Conservation (phyloP, 2,113 vertebrate genomes). For the Illadopsis cleaveri region DNA sequence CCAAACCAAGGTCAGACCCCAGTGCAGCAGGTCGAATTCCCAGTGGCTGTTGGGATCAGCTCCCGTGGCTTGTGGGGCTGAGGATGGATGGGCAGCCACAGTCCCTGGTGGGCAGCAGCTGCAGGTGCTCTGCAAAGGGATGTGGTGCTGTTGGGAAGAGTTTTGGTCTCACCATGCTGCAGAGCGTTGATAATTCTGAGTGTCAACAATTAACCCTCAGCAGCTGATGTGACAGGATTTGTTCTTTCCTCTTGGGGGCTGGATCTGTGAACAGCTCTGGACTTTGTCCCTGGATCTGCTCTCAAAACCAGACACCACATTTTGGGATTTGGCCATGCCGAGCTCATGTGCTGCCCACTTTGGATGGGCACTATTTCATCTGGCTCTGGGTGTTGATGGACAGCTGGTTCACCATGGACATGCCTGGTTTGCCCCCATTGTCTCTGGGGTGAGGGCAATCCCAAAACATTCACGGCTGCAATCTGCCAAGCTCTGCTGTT, state of each 20-base stretch:
- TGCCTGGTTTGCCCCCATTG: not conserved
- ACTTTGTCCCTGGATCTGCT: not conserved
- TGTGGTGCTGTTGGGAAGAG: not conserved
- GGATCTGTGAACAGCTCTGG: not conserved
- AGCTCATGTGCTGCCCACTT: not conserved
- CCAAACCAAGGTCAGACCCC: not conserved
- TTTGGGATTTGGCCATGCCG: not conserved
- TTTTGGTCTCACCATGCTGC: not conserved
- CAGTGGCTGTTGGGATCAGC: not conserved
- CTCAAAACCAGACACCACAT: not conserved
- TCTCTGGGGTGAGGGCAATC: not conserved
- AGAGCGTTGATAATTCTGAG: not conserved
- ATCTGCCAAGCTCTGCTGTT: not conserved
- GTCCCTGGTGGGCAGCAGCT: not conserved
- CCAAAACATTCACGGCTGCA: not conserved
- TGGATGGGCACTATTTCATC: not conserved
- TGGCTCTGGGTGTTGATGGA: not conserved
- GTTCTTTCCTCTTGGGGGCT: not conserved
- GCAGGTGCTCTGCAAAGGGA: not conserved
- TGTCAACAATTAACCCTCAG: not conserved
- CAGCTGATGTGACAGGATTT: not conserved
- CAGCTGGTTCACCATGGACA: not conserved
- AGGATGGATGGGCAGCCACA: not conserved
- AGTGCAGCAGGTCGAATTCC: accelerated
- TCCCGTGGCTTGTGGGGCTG: accelerated